Conservation (phyloP, 2,888 invertebrate genomes). For the Trichogramma dendrolimi region DNA sequence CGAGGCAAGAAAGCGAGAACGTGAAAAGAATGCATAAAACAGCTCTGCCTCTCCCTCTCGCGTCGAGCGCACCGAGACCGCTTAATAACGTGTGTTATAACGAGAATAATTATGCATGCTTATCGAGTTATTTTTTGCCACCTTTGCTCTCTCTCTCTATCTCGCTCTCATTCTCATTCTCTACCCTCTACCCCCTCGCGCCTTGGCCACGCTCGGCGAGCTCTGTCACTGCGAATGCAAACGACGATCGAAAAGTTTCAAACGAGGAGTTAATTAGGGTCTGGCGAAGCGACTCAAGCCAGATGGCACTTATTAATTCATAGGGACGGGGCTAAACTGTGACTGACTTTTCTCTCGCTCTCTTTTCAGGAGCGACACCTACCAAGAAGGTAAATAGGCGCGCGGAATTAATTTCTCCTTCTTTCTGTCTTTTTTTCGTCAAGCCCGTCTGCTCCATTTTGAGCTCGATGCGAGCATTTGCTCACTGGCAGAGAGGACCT, state of each 20-base stretch:
- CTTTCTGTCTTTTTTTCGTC: neutral
- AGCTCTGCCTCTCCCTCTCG: neutral
- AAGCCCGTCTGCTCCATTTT: too few species aligned
- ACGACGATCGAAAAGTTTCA: slow-evolving; percentile 15
- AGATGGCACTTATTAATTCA: slow-evolving; percentile 27
- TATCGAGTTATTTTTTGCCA: slow-evolving; percentile 6
- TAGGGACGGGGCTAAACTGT: neutral
- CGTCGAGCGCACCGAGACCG: neutral
- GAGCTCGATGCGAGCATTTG: too few species aligned
- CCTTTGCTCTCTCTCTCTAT: neutral
- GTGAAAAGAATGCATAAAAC: too few species aligned
- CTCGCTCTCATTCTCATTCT: neutral
- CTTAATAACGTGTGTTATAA: neutral
- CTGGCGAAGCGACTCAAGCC: neutral
- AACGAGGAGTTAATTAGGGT: slow-evolving; percentile 24
- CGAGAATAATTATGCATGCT: slow-evolving; percentile 24
- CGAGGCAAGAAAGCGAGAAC: neutral
- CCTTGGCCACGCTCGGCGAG: neutral
- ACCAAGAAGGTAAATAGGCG: neutral
- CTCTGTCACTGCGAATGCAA: neutral
- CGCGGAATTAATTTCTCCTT: neutral
- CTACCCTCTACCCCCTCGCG: neutral
- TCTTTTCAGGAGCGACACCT: neutral
- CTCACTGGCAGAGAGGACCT: too few species aligned
- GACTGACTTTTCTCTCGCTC: too few species aligned